Percentiles rank a stretch among this genome's conserved stretches.
These are phyloP conservation scores for Drosophila neotestacea DNA, from an alignment of 2,888 invertebrate species.

Conservation along the genomic window DNA sequence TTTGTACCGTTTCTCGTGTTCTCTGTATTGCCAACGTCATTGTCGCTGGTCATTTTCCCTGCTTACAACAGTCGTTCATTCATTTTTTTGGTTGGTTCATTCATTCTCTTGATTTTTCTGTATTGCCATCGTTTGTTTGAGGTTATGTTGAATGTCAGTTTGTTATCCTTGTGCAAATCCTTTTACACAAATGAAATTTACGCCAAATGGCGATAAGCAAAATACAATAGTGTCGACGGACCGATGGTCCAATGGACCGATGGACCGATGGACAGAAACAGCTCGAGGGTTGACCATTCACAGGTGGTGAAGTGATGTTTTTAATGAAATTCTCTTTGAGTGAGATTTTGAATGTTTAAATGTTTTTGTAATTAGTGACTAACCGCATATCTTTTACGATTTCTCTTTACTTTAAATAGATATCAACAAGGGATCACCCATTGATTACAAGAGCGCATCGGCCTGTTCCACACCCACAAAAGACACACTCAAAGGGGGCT, in stretches of 20 bases:
- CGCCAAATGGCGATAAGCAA: constrained; percentile 80
- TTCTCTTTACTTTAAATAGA: constrained; percentile 86
- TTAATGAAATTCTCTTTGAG: constrained; percentile 37
- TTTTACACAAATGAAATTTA: constrained; percentile 83
- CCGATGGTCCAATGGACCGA: too few species aligned
- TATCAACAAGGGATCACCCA: constrained; percentile 94
- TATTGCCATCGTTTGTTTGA: constrained; percentile 71
- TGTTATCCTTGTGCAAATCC: constrained; percentile 83
- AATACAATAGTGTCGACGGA: constrained; percentile 59
- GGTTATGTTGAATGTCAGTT: constrained; percentile 83
- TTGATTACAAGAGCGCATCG: constrained; percentile 94
- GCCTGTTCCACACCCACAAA: constrained; percentile 95
- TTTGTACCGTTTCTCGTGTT: constrained; percentile 32
- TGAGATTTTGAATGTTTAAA: constrained; percentile 35
- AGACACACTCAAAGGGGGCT: constrained; percentile 87
- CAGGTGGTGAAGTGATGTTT: constrained; percentile 62
- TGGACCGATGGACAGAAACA: constrained; percentile 10
- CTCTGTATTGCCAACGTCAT: constrained; percentile 63
- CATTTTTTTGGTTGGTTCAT: constrained; percentile 14
- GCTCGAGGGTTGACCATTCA: constrained; percentile 11
- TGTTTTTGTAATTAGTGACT: constrained; percentile 40
- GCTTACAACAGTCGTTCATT: constrained; percentile 43
- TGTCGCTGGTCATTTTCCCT: constrained; percentile 76
- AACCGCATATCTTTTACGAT: constrained; percentile 11
- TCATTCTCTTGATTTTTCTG: constrained; percentile 41